These are phyloP conservation scores for Darevskia nairensis DNA, from an alignment of 2,797 vertebrate genomes.

Conservation along the genomic window DNA sequence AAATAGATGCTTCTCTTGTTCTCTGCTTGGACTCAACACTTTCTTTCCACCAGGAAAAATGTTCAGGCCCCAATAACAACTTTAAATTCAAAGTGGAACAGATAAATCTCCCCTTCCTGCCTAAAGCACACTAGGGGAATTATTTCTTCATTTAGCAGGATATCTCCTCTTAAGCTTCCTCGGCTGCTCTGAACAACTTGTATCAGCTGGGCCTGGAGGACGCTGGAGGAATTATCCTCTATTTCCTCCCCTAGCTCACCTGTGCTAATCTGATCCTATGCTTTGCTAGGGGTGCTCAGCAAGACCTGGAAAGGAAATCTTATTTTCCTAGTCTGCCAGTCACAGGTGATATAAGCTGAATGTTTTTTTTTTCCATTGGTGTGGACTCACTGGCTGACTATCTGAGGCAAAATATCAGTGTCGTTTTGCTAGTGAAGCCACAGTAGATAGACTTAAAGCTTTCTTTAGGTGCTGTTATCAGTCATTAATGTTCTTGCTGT, in stretches of 20 bases:
- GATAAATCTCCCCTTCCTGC: not conserved
- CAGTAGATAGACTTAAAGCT: not conserved
- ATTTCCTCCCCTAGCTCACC: not conserved
- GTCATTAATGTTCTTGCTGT: not conserved
- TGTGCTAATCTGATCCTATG: constrained; percentile 17
- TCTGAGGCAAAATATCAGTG: not conserved
- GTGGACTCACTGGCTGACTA: not conserved
- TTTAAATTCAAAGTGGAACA: constrained; percentile 14
- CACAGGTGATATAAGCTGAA: not conserved
- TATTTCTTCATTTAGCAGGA: constrained; percentile 43
- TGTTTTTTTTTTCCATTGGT: not conserved
- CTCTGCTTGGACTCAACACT: not conserved
- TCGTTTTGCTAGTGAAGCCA: constrained; percentile 13
- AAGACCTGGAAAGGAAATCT: constrained; percentile 19
- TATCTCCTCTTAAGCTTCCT: not conserved
- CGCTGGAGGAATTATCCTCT: constrained; percentile 8
- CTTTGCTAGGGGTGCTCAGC: constrained; percentile 6
- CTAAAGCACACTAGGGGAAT: not conserved
- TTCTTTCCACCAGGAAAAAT: constrained; percentile 24
- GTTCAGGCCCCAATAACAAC: not conserved
- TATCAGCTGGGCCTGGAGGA: accelerated
- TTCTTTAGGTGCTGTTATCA: not conserved
- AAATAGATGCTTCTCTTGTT: not conserved
- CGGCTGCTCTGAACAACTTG: not conserved
- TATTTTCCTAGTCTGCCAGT: not conserved